These are phyloP conservation scores for Xylophagus ater DNA, from an alignment of 2,888 invertebrate genomes.

Conservation along the genomic window DNA sequence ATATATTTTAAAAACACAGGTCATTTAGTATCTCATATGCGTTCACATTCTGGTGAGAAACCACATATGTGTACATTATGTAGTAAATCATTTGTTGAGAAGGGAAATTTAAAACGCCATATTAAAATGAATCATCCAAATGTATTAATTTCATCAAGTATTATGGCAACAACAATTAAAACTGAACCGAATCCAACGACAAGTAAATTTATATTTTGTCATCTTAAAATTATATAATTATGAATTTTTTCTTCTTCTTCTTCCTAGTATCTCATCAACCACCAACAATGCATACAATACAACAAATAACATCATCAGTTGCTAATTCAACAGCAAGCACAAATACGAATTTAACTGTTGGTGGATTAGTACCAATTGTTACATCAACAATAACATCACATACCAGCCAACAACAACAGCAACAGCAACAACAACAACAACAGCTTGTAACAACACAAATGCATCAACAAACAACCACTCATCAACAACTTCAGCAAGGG, in stretches of 20 bases:
- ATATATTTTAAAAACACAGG: conserved; percentile 32
- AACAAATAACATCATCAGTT: conserved; percentile 35
- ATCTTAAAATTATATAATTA: neutral
- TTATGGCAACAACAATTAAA: conserved; percentile 36
- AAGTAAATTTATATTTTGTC: conserved; percentile 26
- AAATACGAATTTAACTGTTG: conserved; percentile 20
- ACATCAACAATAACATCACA: conserved; percentile 38
- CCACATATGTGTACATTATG: conserved; percentile 56
- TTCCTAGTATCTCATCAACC: conserved; percentile 34
- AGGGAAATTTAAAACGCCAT: conserved; percentile 66
- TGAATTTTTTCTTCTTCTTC: conserved; percentile 17
- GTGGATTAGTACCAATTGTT: conserved; percentile 33
- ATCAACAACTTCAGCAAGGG: conserved; percentile 31
- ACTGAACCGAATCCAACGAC: conserved; percentile 32
- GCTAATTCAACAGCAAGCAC: conserved; percentile 14
- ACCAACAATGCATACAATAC: conserved; percentile 38
- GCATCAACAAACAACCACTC: conserved; percentile 28
- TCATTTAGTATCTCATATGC: conserved; percentile 69
- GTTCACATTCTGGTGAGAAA: conserved; percentile 57
- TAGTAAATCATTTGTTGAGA: conserved; percentile 68
- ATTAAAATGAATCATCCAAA: conserved; percentile 57
- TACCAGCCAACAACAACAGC: conserved; percentile 23
- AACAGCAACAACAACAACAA: conserved; percentile 3
- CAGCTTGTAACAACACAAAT: conserved; percentile 14
- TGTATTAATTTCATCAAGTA: conserved; percentile 38